A percentile compares a stretch with the other conserved stretches of the same genome.
Evolutionary conservation across 2,113 vertebrate genomes (phyloP).

Genomic region (Cryptotis parvus): DNA sequence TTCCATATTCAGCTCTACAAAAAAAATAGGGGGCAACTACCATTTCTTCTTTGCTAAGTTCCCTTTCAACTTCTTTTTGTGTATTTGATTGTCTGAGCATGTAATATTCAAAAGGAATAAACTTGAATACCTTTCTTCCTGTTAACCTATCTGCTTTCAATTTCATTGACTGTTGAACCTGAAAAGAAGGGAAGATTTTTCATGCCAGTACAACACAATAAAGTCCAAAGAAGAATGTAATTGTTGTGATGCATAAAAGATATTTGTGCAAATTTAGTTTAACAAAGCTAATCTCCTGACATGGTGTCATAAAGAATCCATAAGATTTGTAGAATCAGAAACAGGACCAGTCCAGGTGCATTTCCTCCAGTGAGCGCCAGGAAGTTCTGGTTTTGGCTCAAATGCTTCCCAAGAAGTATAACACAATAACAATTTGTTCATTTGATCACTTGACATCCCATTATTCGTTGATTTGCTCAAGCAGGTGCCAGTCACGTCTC

Average conservation of each 20-base stretch:
- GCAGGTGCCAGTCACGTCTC: too few species aligned
- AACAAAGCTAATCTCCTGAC: not conserved
- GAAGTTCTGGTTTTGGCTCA: not conserved
- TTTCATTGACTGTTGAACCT: not conserved
- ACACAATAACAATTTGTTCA: not conserved
- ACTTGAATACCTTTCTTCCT: not conserved
- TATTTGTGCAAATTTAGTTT: not conserved
- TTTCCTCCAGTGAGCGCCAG: not conserved
- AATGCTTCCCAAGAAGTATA: conserved; percentile 27
- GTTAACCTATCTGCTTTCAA: not conserved
- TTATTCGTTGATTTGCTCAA: too few species aligned
- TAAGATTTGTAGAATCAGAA: not conserved
- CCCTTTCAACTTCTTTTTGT: not conserved
- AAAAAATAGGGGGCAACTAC: too few species aligned
- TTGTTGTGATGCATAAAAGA: not conserved
- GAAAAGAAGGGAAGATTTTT: conserved; percentile 10
- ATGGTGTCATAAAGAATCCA: too few species aligned
- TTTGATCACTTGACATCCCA: too few species aligned
- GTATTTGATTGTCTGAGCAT: not conserved
- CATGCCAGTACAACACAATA: not conserved
- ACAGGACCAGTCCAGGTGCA: not conserved
- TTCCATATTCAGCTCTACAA: too few species aligned
- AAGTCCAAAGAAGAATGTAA: not conserved
- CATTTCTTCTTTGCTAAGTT: not conserved
- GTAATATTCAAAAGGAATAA: not conserved